These are phyloP conservation scores for Syndactyla subalaris DNA, from an alignment of 2,797 vertebrate species.

Conservation along the genomic window DNA sequence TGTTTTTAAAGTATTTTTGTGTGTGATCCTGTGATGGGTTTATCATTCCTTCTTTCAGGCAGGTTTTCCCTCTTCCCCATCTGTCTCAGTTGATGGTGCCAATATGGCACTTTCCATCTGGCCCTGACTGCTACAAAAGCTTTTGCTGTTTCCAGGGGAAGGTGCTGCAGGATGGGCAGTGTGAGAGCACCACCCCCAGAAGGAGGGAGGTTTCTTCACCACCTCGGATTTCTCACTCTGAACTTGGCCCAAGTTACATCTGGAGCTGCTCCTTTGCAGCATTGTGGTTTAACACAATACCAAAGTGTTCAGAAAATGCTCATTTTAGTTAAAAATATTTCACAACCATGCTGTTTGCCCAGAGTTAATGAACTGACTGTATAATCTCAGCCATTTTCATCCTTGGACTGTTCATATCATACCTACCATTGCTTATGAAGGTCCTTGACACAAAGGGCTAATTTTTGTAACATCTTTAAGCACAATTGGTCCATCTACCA, in stretches of 20 bases:
- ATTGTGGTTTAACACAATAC: background rate
- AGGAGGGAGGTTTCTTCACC: background rate
- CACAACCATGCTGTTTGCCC: background rate
- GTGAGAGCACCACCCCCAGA: conserved; percentile 58
- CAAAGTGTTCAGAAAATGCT: background rate
- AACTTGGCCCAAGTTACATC: conserved; percentile 19
- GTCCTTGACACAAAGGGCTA: background rate
- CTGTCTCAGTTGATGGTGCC: conserved; percentile 67
- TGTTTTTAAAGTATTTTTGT: conserved; percentile 59
- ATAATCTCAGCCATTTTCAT: background rate
- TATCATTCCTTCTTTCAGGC: conserved; percentile 51
- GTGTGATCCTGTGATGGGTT: conserved; percentile 52
- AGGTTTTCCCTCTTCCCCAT: conserved; percentile 66
- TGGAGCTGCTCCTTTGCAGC: conserved; percentile 17
- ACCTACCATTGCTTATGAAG: background rate
- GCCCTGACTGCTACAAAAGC: conserved; percentile 55
- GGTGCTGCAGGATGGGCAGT: conserved; percentile 57
- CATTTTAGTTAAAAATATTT: background rate
- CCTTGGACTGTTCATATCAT: background rate
- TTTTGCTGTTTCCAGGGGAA: conserved; percentile 67
- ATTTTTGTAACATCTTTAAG: background rate
- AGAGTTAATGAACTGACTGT: background rate
- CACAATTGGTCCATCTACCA: background rate
- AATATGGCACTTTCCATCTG: conserved; percentile 71
- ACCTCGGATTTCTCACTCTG: conserved; percentile 46